A percentile compares a stretch with the other conserved stretches of the same genome.
These are phyloP conservation scores for Brachionus manjavacas DNA, from an alignment of 1,140 invertebrate genomes.

Conservation along the genomic window DNA sequence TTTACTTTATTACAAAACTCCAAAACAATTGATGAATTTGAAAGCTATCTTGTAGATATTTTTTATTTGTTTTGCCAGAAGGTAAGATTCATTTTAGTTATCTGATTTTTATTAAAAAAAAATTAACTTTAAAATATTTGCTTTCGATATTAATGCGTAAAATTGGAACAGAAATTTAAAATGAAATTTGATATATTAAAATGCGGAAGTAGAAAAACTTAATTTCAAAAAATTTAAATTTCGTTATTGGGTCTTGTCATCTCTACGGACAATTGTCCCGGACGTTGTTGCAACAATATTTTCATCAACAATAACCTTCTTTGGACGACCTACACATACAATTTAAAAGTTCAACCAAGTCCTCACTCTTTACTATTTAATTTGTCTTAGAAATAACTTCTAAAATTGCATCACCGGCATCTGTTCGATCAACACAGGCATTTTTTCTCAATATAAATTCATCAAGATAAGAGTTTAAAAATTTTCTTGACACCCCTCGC, in stretches of 20 bases:
- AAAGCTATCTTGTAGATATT: conserved; percentile 7
- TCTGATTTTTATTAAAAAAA: too few species aligned
- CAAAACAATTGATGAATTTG: not conserved
- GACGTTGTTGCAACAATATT: too few species aligned
- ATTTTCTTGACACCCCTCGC: not conserved
- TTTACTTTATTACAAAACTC: conserved; percentile 10
- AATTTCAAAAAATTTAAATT: too few species aligned
- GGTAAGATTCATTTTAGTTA: not conserved
- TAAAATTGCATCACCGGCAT: not conserved
- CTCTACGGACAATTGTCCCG: too few species aligned
- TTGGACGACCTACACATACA: too few species aligned
- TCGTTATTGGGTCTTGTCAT: too few species aligned
- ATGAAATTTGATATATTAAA: too few species aligned
- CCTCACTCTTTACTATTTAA: not conserved
- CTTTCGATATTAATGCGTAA: too few species aligned
- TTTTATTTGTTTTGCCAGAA: not conserved
- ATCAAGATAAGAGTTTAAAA: not conserved
- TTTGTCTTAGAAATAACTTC: not conserved
- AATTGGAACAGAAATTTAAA: too few species aligned
- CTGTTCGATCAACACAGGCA: not conserved
- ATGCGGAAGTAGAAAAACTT: too few species aligned
- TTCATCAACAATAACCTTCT: too few species aligned
- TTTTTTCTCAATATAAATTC: not conserved
- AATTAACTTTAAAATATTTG: too few species aligned
- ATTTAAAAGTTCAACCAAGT: not conserved